phyloP scores from a whole-genome alignment of 2,113 vertebrate genomes.

The Gallinago paraguaiae region DNA sequence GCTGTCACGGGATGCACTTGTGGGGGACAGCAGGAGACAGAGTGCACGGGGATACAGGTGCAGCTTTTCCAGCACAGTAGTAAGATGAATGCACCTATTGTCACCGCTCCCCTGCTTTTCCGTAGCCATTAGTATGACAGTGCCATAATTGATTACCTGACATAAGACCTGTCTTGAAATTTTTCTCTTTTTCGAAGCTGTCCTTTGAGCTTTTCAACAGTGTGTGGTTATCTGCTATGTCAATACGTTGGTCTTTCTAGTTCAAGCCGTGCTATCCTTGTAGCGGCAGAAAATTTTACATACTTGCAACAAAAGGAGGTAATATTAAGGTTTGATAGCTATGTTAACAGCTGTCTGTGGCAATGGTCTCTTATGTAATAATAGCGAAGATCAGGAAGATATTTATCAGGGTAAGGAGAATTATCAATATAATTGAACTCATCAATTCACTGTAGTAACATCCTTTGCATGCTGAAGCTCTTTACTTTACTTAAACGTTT shows the following conservation, averaged over 20 bases:
- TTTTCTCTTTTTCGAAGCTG: slow-evolving; percentile 65
- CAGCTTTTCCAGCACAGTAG: slow-evolving; percentile 54
- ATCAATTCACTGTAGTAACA: slow-evolving; percentile 41
- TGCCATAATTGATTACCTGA: slow-evolving; percentile 75
- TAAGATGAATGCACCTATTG: slow-evolving; percentile 80
- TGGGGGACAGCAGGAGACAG: slow-evolving; percentile 67
- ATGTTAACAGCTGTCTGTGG: slow-evolving; percentile 29
- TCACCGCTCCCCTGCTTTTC: slow-evolving; percentile 65
- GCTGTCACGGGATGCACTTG: slow-evolving; percentile 59
- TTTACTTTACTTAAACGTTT: slow-evolving; percentile 44
- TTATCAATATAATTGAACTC: slow-evolving; percentile 54
- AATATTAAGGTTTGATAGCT: slow-evolving; percentile 59
- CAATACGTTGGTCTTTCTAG: slow-evolving; percentile 39
- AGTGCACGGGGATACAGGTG: slow-evolving; percentile 72
- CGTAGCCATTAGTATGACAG: slow-evolving; percentile 77
- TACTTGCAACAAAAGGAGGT: slow-evolving; percentile 29
- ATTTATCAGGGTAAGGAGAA: slow-evolving; percentile 60
- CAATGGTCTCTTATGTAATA: slow-evolving; percentile 42
- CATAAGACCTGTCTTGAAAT: slow-evolving; percentile 69
- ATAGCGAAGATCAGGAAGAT: slow-evolving; percentile 57
- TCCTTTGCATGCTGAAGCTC: slow-evolving; percentile 44
- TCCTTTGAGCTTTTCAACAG: slow-evolving; percentile 63
- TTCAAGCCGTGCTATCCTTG: slow-evolving; percentile 20
- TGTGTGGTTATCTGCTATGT: slow-evolving; percentile 35
- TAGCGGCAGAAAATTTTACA: slow-evolving; percentile 62